These are phyloP conservation scores for Ramphastos sulfuratus DNA, from an alignment of 2,113 vertebrate species.

Conservation along the genomic window DNA sequence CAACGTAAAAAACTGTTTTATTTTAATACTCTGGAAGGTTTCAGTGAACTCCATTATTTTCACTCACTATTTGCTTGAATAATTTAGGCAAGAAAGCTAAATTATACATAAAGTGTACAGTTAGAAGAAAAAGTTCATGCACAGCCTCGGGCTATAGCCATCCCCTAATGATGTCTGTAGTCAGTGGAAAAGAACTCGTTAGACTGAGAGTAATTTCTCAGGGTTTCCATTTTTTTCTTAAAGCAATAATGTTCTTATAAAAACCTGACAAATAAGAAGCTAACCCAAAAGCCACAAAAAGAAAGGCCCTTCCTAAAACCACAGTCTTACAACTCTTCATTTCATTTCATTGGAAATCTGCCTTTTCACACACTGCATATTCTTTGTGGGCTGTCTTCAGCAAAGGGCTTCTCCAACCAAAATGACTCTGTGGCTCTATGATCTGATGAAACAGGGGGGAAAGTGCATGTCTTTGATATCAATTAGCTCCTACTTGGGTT, in stretches of 20 bases:
- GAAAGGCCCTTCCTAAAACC: conserved; percentile 24
- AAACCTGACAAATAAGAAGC: conserved; percentile 75
- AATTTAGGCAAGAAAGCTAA: conserved; percentile 97
- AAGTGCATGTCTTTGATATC: neutral
- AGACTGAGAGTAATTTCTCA: conserved; percentile 96
- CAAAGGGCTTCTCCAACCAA: neutral
- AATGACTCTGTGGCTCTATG: too few species aligned
- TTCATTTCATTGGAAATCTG: conserved; percentile 56
- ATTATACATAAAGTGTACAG: conserved; percentile 99
- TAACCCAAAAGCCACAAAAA: conserved; percentile 69
- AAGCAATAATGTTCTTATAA: conserved; percentile 85
- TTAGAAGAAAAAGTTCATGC: conserved; percentile 99
- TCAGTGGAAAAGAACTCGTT: conserved; percentile 93
- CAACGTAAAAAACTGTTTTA: conserved; percentile 91
- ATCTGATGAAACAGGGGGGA: conserved; percentile 15
- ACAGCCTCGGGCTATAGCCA: conserved; percentile 92
- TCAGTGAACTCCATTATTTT: conserved; percentile 99
- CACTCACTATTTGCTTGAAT: conserved; percentile 98
- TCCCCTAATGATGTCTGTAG: conserved; percentile 98
- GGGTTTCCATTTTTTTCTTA: conserved; percentile 90
- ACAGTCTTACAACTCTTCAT: conserved; percentile 32
- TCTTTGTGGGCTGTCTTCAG: neutral
- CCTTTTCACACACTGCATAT: neutral
- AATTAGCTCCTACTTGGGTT: conserved; percentile 20
- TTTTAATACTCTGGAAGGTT: conserved; percentile 91